Percentiles rank a stretch among this genome's conserved stretches.
phyloP scores from a whole-genome alignment of 2,888 invertebrate species.

The Dioctria rufipes region DNA sequence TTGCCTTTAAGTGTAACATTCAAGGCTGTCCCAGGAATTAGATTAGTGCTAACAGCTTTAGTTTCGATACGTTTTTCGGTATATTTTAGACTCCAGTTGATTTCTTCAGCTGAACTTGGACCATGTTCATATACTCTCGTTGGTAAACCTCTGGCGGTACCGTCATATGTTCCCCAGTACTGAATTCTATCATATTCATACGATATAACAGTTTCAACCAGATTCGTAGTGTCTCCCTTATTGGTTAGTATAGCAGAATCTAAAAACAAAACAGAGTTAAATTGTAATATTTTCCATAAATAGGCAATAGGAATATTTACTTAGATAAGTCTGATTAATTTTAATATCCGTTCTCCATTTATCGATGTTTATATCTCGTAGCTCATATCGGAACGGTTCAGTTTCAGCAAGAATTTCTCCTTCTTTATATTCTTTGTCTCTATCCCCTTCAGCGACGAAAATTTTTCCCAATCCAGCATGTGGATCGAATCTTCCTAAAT shows the following conservation, averaged over 20 bases:
- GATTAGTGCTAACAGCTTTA: slow-evolving; percentile 75
- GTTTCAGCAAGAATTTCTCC: slow-evolving; percentile 87
- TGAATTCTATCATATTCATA: slow-evolving; percentile 81
- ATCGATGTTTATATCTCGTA: slow-evolving; percentile 78
- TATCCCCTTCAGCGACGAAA: slow-evolving; percentile 77
- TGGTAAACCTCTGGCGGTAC: slow-evolving; percentile 69
- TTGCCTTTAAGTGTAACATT: slow-evolving; percentile 86
- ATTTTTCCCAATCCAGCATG: slow-evolving; percentile 79
- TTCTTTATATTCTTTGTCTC: slow-evolving; percentile 74
- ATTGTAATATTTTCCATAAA: slow-evolving; percentile 53
- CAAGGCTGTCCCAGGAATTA: slow-evolving; percentile 85
- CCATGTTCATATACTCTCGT: slow-evolving; percentile 72
- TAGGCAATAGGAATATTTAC: slow-evolving; percentile 66
- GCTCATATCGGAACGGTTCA: slow-evolving; percentile 84
- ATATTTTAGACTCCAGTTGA: slow-evolving; percentile 80
- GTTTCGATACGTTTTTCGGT: slow-evolving; percentile 74
- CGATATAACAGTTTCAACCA: slow-evolving; percentile 81
- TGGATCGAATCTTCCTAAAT: slow-evolving; percentile 81
- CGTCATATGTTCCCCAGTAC: slow-evolving; percentile 86
- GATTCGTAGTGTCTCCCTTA: slow-evolving; percentile 74
- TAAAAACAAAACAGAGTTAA: slow-evolving; percentile 56
- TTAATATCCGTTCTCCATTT: slow-evolving; percentile 73
- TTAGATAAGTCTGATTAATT: slow-evolving; percentile 74
- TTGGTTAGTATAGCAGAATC: slow-evolving; percentile 72
- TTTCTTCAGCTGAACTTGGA: slow-evolving; percentile 71